Conservation (phyloP, 1,140 invertebrate species). For the Cephus cinctus region DNA sequence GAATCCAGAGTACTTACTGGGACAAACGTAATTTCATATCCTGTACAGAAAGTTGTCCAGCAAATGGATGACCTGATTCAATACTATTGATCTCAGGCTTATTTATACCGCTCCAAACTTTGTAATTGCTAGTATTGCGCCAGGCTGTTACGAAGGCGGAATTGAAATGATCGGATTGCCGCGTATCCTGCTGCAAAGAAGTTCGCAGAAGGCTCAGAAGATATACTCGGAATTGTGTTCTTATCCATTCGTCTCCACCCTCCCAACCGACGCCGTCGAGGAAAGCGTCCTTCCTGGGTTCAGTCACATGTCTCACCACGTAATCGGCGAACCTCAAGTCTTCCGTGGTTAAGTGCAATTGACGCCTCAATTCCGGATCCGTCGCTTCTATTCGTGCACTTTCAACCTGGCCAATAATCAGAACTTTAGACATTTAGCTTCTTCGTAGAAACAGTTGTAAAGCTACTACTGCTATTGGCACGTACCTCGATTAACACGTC, state of each 20-base stretch:
- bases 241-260: conserved; percentile 93
- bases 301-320: conserved; percentile 81
- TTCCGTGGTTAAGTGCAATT: conserved; percentile 87
- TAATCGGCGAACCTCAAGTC: conserved; percentile 95
- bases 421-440: conserved; percentile 1
- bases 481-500: conserved; percentile 89
- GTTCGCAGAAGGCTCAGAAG: conserved; percentile 84
- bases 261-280: conserved; percentile 82
- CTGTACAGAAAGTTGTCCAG: conserved; percentile 86
- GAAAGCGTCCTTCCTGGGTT: conserved; percentile 76
- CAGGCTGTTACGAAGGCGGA: conserved; percentile 80
- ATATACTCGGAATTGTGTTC: conserved; percentile 92
- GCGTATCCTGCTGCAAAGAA: conserved; percentile 70
- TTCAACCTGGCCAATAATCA: conserved; percentile 55
- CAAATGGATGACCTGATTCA: conserved; percentile 83
- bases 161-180: conserved; percentile 89
- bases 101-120: conserved; percentile 72
- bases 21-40: conserved; percentile 92
- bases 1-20: no score
- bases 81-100: conserved; percentile 70
- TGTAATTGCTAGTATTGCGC: conserved; percentile 86
- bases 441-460: no score
- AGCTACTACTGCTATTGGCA: no score
- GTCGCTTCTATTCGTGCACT: conserved; percentile 85
- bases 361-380: conserved; percentile 79